These are phyloP conservation scores for Chaetophractus vellerosus DNA, from an alignment of 2,797 vertebrate genomes.

Conservation along the genomic window DNA sequence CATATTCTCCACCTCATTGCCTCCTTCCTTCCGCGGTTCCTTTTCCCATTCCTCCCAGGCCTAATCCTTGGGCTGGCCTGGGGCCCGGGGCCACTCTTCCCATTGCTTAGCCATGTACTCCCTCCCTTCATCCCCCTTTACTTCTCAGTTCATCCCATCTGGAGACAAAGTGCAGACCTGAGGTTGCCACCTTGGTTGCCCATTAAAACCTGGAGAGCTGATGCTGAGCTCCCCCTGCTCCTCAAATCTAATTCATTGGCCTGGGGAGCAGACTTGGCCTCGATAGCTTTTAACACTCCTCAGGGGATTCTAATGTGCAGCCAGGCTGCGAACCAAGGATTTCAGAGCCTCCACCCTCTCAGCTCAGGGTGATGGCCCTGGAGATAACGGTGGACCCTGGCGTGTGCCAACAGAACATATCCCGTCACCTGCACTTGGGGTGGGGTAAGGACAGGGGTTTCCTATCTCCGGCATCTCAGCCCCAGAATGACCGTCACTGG, in stretches of 20 bases:
- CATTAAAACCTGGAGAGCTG: neutral
- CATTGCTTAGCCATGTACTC: neutral
- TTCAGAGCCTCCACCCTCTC: constrained; percentile 8
- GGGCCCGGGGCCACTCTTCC: neutral
- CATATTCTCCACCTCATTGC: neutral
- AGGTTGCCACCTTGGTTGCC: neutral
- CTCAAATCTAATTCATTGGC: neutral
- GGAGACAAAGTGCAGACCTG: neutral
- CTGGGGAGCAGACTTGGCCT: neutral
- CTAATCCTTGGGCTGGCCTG: neutral
- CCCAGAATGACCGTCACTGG: neutral
- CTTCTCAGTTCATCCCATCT: neutral
- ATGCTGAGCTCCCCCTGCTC: neutral
- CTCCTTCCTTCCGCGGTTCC: constrained; percentile 21
- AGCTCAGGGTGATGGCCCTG: neutral
- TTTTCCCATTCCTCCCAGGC: neutral
- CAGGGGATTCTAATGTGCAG: neutral
- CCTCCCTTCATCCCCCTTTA: neutral
- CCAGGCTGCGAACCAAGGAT: neutral
- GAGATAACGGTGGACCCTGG: neutral
- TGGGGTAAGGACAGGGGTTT: neutral
- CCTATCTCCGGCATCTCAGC: neutral
- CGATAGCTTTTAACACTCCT: neutral
- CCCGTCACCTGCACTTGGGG: neutral
- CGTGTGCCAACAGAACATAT: neutral